Evolutionary conservation across 2,888 invertebrate species (phyloP), one percentile per base, ranked within the genome.

Genomic region (Gnatocerus cornutus): DNA sequence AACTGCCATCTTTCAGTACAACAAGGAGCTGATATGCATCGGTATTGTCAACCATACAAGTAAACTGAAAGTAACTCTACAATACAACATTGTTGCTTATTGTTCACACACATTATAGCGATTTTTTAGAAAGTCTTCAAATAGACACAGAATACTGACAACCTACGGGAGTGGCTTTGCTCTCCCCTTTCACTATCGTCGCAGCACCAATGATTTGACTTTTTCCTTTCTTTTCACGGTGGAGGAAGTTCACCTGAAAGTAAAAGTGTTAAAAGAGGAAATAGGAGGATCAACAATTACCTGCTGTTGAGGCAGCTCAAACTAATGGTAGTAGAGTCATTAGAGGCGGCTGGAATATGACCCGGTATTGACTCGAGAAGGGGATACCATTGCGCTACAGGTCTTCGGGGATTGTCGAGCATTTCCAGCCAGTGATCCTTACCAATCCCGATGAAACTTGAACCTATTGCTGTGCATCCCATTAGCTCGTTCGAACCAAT

Each of bases 401-500:
- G 94, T 83, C 92, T 92, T 70, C 94, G 87, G 6, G 93, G 92
- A 84, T 91, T 93, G 83, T 94, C 93, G 81, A 94, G 81, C 94
- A 95, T 92, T 84, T 93, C 93, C 66, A 91, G 87, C 95, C 95
- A 95, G 80, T 95, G 94, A 81, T 94, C 93, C 48, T 92, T 89
- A 0, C 93, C 94, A 30, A 91, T 88, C 3, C 94, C 94, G 64
- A 92, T 90, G 79, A 91, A 90, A 66, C 89, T 89, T 0, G 92
- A 90, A 0, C 94, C 94, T 64, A 94, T 91, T n/a, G 91, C 91
- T 1, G 92, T 91, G 83, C 93, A 94, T 3, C 96, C 96, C 87
- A 96, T 93, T 73, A 95, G 85, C 82, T 96, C 95, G 83, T 96
- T 94, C 30, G 93, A 90, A 8, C 95, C 94, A 78, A 96, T 94